Conservation (phyloP, 2,113 vertebrate species). For the Triplophysa dalaica region DNA sequence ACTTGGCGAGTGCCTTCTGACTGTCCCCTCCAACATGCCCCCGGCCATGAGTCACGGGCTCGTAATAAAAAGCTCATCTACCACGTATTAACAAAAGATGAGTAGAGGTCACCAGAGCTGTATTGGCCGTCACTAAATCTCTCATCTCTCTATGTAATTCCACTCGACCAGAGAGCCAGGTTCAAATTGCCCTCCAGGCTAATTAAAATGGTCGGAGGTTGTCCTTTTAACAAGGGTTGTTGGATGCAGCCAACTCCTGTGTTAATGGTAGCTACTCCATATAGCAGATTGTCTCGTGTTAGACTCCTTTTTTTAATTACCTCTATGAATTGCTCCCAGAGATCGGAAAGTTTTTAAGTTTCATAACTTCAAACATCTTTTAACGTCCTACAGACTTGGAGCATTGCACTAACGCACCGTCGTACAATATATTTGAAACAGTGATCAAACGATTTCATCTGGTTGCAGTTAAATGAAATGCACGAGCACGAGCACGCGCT, state of each 20-base stretch:
- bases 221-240: conserved; percentile 68
- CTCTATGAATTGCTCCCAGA: conserved; percentile 32
- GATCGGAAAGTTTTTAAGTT: background rate
- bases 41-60: conserved; percentile 36
- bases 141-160: conserved; percentile 47
- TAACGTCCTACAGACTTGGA: background rate
- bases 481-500: background rate
- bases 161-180: conserved; percentile 61
- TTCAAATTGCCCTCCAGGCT: conserved; percentile 73
- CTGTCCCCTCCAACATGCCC: conserved; percentile 28
- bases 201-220: conserved; percentile 77
- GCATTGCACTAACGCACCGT: background rate
- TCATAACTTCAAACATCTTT: background rate
- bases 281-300: conserved; percentile 64
- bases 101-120: conserved; percentile 45
- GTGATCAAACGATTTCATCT: background rate
- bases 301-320: conserved; percentile 65
- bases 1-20: conserved; percentile 48
- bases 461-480: background rate
- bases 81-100: conserved; percentile 42
- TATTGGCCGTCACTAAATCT: conserved; percentile 45
- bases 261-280: conserved; percentile 66
- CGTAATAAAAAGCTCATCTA: conserved; percentile 45
- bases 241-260: conserved; percentile 62
- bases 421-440: too few species aligned